A percentile compares a stretch with the other conserved stretches of the same genome.
These are phyloP conservation scores for Beris morrisii DNA, from an alignment of 2,888 invertebrate species.

Conservation along the genomic window DNA sequence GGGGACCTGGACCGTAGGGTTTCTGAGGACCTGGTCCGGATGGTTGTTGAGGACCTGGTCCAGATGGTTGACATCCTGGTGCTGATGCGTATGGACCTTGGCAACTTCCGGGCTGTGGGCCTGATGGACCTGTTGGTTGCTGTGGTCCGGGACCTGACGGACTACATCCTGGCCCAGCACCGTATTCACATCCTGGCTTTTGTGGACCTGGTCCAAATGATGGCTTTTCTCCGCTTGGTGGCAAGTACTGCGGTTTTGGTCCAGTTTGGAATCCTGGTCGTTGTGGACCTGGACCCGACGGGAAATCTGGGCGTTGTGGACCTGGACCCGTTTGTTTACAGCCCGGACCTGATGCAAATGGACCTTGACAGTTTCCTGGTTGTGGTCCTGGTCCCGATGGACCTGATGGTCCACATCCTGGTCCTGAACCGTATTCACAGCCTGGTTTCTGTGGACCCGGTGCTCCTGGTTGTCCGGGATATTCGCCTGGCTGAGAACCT, in stretches of 20 bases:
- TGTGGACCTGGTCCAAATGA: not conserved
- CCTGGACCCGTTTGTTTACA: not conserved
- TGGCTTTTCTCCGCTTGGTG: not conserved
- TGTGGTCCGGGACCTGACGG: not conserved
- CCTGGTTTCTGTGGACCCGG: constrained; percentile 8
- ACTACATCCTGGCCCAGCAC: not conserved
- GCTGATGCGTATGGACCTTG: not conserved
- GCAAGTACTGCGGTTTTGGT: not conserved
- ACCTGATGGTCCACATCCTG: not conserved
- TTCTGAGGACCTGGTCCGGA: not conserved
- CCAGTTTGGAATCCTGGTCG: not conserved
- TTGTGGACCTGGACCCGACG: not conserved
- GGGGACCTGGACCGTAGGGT: not conserved
- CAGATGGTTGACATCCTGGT: not conserved
- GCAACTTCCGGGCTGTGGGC: not conserved
- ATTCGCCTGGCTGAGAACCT: constrained; percentile 28
- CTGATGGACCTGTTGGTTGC: not conserved
- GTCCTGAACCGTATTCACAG: not conserved
- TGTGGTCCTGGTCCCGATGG: constrained; percentile 2
- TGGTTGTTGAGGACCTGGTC: not conserved
- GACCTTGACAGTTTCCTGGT: constrained; percentile 6
- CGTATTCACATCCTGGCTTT: constrained; percentile 1
- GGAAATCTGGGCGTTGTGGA: not conserved
- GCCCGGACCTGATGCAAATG: constrained; percentile 2
- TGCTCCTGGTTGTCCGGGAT: not conserved